Conservation (phyloP, 2,797 vertebrate species). For the Pterois miles region DNA sequence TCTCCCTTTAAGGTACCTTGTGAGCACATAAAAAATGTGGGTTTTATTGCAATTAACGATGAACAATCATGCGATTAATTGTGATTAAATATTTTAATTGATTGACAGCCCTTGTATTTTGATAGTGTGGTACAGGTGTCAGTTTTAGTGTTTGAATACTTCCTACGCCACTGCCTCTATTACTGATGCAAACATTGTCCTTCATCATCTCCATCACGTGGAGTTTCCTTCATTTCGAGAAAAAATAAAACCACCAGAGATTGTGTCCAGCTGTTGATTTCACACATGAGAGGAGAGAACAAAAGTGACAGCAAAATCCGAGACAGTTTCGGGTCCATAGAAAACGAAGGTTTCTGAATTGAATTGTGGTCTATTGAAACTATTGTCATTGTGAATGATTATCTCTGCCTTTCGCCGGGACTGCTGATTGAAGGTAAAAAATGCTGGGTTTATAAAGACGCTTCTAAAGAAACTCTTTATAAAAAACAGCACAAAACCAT, state of each 20-base stretch:
- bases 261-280: slow-evolving; percentile 35
- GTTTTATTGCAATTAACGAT: too few relatives aligned
- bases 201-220: not conserved
- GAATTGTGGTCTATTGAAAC: slow-evolving; percentile 42
- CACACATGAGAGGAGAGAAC: slow-evolving; percentile 39
- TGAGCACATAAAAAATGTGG: too few relatives aligned
- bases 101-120: too few relatives aligned
- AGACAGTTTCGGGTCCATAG: slow-evolving; percentile 22
- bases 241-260: not conserved
- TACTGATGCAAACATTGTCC: not conserved
- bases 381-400: slow-evolving; percentile 27
- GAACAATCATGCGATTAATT: too few relatives aligned
- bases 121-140: not conserved
- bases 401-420: slow-evolving; percentile 12
- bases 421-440: not conserved
- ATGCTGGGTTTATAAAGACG: not conserved
- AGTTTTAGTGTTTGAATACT: not conserved
- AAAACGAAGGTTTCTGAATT: slow-evolving; percentile 21
- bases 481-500: not conserved
- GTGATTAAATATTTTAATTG: too few relatives aligned
- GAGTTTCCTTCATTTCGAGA: not conserved
- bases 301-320: slow-evolving; percentile 27
- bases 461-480: not conserved
- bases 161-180: not conserved
- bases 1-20: too few relatives aligned